Evolutionary conservation across 1,140 invertebrate genomes (phyloP).

Genomic region (Dinoponera quadriceps): DNA sequence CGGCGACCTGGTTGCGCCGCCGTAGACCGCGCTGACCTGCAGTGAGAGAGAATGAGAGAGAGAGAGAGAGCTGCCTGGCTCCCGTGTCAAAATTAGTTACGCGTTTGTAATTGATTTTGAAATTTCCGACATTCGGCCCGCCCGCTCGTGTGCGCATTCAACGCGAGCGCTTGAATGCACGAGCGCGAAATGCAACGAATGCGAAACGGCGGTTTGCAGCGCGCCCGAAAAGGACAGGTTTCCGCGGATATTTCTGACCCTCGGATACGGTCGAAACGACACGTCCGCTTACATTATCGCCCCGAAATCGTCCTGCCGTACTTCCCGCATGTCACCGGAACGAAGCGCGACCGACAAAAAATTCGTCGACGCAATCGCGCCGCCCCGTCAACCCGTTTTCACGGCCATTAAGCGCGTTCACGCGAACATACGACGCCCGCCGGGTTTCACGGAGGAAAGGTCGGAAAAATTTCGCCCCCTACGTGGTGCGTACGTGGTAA

Average conservation of each 20-base stretch:
- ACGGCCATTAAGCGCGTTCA: conserved; percentile 47
- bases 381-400: conserved; percentile 49
- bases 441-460: neutral
- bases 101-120: conserved; percentile 43
- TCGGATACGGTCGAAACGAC: conserved; percentile 26
- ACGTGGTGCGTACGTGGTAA: conserved; percentile 46
- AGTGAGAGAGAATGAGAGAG: neutral
- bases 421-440: conserved; percentile 43
- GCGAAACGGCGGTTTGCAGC: conserved; percentile 7
- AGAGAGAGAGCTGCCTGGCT: neutral
- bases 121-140: conserved; percentile 28
- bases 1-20: conserved; percentile 22
- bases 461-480: conserved; percentile 32
- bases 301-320: conserved; percentile 32
- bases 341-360: conserved; percentile 24
- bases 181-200: neutral
- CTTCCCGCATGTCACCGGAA: conserved; percentile 24
- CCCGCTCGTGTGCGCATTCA: neutral
- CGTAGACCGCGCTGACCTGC: neutral
- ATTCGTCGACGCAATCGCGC: conserved; percentile 46
- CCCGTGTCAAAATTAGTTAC: conserved; percentile 44
- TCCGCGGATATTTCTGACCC: conserved; percentile 9
- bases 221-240: conserved; percentile 13
- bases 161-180: neutral
- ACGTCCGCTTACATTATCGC: conserved; percentile 51